Evolutionary conservation across 2,797 vertebrate species (phyloP), one percentile per base, ranked within the genome.

Genomic region (Tadarida brasiliensis): DNA sequence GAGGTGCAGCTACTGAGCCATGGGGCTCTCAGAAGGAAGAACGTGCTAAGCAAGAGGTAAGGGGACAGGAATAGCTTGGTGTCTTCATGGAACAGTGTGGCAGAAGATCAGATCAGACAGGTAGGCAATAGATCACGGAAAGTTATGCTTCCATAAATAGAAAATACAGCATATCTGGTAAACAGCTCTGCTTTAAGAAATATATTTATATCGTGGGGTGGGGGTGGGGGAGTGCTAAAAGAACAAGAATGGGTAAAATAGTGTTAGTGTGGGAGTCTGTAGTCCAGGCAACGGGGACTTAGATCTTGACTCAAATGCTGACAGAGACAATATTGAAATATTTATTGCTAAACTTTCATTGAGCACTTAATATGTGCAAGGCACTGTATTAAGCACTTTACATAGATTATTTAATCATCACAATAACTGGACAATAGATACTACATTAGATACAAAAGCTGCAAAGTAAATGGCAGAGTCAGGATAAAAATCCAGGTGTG

Each of bases 121-220:
- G 67, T 44, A 57, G 30, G 39, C 28, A 87, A 61, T 8, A 54
- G 26, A 47, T 12, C 20, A 63, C 0, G 54, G 1, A n/a, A 47
- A 68, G 49, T 7, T 83, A 51, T 51, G 54, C 10, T 77, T 65
- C 49, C n/a, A 54, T 20, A 65, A 86, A 85, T 44, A 71, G 20
- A 78, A 68, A 95, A 17, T 16, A 68, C 11, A 11, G 4, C 16
- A 17, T 51, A 56, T 65, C 20, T 54, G 33, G 51, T 19, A 80
- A 77, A 67, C 1, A 63, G 39, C 49, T 92, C 63, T 90, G 26
- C 19, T 85, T 90, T 85, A 61, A 77, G 89, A 80, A 94, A 70
- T 33, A 11, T 68, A 49, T 44, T 35, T 30, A 56, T 51, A 47
- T 30, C 7, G 28, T 10, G n/a, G n/a, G n/a, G n/a, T n/a, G n/a